phyloP scores from a whole-genome alignment of 92 coral and sea anemone genomes.

The Paramuricea clavata region DNA sequence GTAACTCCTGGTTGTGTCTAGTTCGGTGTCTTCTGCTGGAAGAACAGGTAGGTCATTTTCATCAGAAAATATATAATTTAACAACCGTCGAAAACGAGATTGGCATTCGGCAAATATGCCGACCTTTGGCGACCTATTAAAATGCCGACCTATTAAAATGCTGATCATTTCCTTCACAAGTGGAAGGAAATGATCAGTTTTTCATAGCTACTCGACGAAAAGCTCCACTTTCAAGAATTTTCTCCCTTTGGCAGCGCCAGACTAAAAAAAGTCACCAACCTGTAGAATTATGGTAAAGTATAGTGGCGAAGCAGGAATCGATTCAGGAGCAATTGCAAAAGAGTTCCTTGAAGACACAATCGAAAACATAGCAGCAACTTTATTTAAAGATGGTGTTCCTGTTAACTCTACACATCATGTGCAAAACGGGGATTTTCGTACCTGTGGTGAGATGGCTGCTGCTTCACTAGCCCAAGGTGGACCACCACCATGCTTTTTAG shows the following conservation, averaged over 20 bases:
- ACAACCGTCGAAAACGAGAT: too few species aligned
- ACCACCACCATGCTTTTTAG: conserved; percentile 52
- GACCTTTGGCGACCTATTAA: too few species aligned
- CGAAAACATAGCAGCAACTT: conserved; percentile 24
- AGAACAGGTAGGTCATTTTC: too few species aligned
- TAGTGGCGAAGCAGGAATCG: conserved; percentile 43
- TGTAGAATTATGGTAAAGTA: conserved; percentile 17
- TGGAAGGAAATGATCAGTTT: neutral
- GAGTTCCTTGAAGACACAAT: conserved; percentile 18
- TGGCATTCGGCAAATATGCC: too few species aligned
- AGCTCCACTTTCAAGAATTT: neutral
- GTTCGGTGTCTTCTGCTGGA: too few species aligned
- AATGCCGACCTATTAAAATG: too few species aligned
- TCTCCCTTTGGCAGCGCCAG: conserved; percentile 3
- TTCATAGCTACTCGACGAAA: neutral
- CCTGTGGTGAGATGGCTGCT: conserved; percentile 30
- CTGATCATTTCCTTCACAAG: too few species aligned
- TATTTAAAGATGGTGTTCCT: conserved; percentile 60
- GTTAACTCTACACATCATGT: conserved; percentile 51
- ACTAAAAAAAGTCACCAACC: neutral
- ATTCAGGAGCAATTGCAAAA: conserved; percentile 40
- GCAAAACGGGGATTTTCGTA: conserved; percentile 48
- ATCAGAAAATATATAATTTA: too few species aligned
- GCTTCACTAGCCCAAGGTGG: conserved; percentile 51
- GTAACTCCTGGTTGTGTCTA: too few species aligned